Evolutionary conservation across 2,797 vertebrate genomes (phyloP).

Genomic region (Enteromius thamalakanensis): DNA sequence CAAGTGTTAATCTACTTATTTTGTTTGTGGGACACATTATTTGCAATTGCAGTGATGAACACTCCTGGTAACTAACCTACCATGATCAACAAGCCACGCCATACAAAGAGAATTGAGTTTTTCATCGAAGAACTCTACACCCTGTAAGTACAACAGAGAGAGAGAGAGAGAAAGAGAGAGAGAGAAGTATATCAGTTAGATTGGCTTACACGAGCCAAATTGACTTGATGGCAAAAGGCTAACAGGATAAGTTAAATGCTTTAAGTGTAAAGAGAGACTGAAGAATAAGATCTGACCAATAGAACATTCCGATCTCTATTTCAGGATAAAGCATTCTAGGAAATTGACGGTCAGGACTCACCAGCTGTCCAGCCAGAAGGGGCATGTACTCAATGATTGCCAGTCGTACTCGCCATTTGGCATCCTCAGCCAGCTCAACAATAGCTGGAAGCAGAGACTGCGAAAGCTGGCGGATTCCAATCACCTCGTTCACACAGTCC

Average conservation of each 20-base stretch:
- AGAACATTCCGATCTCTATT: not conserved
- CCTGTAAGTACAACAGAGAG: constrained; percentile 67
- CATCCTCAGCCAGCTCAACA: constrained; percentile 90
- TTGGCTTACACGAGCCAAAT: not conserved
- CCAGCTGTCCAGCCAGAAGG: constrained; percentile 89
- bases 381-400: constrained; percentile 95
- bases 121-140: constrained; percentile 93
- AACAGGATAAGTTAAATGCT: constrained; percentile 16
- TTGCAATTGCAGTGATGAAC: not conserved
- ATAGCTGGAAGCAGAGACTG: constrained; percentile 91
- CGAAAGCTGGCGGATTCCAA: constrained; percentile 89
- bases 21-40: not conserved
- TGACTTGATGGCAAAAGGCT: not conserved
- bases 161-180: too few species aligned
- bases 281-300: not conserved
- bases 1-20: not conserved
- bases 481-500: constrained; percentile 91
- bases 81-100: constrained; percentile 94
- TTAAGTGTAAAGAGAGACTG: not conserved
- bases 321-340: not conserved
- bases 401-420: constrained; percentile 91
- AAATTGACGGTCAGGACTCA: constrained; percentile 65
- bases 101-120: constrained; percentile 94
- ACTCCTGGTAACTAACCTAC: constrained; percentile 69
- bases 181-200: not conserved